Evolutionary conservation across 2,113 vertebrate species (phyloP).

Genomic region (Varanus salvator): DNA sequence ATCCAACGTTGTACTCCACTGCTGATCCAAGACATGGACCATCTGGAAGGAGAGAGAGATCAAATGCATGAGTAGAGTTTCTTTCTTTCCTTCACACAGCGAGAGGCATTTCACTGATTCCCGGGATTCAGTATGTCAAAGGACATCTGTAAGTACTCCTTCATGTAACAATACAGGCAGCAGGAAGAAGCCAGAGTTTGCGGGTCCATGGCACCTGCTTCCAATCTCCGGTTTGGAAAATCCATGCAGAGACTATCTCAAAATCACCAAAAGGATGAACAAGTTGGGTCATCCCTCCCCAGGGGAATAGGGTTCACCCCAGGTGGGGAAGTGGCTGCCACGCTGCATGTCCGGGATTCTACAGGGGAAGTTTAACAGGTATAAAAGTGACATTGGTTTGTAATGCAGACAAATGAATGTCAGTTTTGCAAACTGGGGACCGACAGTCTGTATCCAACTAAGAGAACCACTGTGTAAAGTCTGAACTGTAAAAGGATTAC

Average conservation of each 20-base stretch:
- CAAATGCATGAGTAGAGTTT: neutral
- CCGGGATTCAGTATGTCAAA: too few relatives aligned
- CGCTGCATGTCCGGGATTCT: neutral
- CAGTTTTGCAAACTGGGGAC: too few relatives aligned
- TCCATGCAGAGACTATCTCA: neutral
- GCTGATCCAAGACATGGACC: slow-evolving; percentile 83
- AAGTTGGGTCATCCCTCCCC: too few relatives aligned
- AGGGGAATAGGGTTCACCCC: too few relatives aligned
- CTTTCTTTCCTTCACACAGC: neutral
- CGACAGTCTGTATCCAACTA: neutral
- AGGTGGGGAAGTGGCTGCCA: neutral
- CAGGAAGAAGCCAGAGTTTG: too few relatives aligned
- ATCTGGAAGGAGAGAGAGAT: slow-evolving; percentile 70
- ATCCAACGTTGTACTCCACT: slow-evolving; percentile 78
- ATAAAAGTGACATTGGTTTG: neutral
- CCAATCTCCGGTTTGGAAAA: neutral
- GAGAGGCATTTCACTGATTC: neutral
- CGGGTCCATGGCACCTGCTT: neutral
- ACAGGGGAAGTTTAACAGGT: neutral
- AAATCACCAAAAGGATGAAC: neutral
- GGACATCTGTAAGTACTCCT: too few relatives aligned
- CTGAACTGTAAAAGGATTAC: neutral
- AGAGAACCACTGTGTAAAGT: too few relatives aligned
- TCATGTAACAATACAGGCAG: too few relatives aligned
- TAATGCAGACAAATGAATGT: neutral